phyloP scores from a whole-genome alignment of 2,113 vertebrate genomes.

The Calidris pugnax region DNA sequence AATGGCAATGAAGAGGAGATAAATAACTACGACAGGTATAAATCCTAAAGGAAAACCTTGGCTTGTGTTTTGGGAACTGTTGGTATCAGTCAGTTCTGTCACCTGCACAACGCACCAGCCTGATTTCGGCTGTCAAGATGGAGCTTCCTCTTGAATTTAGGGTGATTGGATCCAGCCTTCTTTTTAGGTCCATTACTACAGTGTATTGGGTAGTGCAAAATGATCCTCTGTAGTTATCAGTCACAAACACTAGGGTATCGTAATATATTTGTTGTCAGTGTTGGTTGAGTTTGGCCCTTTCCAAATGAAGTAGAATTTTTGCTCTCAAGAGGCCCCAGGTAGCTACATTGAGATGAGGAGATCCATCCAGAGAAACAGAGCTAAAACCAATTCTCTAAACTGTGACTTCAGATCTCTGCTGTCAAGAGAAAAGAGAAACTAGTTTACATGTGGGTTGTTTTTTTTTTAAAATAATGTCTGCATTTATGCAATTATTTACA shows the following conservation, averaged over 20 bases:
- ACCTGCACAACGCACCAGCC: background rate
- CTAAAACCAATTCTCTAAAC: background rate
- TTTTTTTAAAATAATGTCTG: background rate
- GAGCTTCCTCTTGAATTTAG: background rate
- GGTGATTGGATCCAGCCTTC: background rate
- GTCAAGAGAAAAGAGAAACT: background rate
- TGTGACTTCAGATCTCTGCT: background rate
- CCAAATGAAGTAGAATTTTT: background rate
- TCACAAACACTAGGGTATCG: rapidly evolving
- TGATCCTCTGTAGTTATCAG: background rate
- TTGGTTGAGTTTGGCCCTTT: background rate
- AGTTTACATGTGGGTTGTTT: background rate
- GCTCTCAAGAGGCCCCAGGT: rapidly evolving
- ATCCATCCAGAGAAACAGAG: background rate
- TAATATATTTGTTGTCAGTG: background rate
- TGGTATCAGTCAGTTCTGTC: background rate
- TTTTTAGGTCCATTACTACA: background rate
- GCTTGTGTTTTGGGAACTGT: background rate
- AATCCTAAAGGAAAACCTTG: background rate
- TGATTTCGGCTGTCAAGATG: rapidly evolving
- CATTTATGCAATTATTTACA: background rate
- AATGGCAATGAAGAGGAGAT: conserved; percentile 87
- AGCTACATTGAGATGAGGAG: background rate
- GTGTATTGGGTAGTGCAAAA: background rate
- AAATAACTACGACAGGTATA: conserved; percentile 85